phyloP scores from a whole-genome alignment of 1,140 invertebrate species.

The Microvelia longipes region DNA sequence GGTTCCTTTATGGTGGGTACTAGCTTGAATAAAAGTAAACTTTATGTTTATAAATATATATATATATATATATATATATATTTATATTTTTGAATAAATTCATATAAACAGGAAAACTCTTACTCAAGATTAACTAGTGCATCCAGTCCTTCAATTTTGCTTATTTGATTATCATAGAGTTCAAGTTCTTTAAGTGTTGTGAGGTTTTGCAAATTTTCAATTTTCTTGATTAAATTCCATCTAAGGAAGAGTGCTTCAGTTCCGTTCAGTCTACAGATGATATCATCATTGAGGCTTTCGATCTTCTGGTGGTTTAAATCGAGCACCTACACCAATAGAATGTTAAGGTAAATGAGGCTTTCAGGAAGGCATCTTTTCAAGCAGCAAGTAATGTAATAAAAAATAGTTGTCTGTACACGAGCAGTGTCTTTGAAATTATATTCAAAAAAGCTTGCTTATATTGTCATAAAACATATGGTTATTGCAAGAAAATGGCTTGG shows the following conservation, averaged over 20 bases:
- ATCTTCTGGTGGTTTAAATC: slow-evolving; percentile 82
- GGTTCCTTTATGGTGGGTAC: too few relatives aligned
- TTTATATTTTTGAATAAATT: too few relatives aligned
- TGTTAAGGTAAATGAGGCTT: not conserved
- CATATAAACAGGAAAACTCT: too few relatives aligned
- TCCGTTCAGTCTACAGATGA: slow-evolving; percentile 54
- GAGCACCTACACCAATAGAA: slow-evolving; percentile 36
- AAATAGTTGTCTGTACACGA: not conserved
- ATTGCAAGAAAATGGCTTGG: too few relatives aligned
- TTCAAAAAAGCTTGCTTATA: not conserved
- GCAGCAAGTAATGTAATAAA: not conserved
- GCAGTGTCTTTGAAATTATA: not conserved
- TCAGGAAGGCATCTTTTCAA: not conserved
- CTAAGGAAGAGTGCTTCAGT: slow-evolving; percentile 70
- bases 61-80: too few relatives aligned
- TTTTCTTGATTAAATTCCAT: slow-evolving; percentile 91
- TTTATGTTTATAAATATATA: too few relatives aligned
- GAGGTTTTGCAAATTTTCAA: slow-evolving; percentile 67
- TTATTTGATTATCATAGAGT: slow-evolving; percentile 92
- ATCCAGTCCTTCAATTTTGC: slow-evolving; percentile 75
- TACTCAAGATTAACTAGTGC: slow-evolving; percentile 77
- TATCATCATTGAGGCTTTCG: slow-evolving; percentile 52
- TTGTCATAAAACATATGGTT: too few relatives aligned
- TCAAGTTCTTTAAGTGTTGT: slow-evolving; percentile 71
- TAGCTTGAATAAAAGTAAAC: too few relatives aligned